A percentile compares a stretch with the other conserved stretches of the same genome.
phyloP scores from a whole-genome alignment of 2,888 invertebrate species.

The Lutraria lutraria region DNA sequence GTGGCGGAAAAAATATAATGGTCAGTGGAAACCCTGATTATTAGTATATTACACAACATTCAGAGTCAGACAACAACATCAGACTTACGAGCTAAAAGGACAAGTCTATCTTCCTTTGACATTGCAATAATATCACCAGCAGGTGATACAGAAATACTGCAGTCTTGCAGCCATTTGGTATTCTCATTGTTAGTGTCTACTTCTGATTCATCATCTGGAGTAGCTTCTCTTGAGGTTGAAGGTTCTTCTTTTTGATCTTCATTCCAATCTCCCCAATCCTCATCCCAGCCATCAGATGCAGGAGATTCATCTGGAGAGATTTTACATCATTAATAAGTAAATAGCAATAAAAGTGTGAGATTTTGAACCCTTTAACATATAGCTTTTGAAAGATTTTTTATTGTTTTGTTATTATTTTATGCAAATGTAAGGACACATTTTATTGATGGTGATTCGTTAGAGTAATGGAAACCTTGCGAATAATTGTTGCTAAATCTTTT shows the following conservation, averaged over 20 bases:
- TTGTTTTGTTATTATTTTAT: no score
- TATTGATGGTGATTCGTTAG: no score
- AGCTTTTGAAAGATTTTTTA: background rate
- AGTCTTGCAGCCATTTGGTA: slow-evolving; percentile 90
- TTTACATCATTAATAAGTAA: background rate
- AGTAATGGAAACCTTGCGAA: no score
- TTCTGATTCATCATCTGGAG: slow-evolving; percentile 53
- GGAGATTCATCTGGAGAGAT: slow-evolving; percentile 30
- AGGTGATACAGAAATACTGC: slow-evolving; percentile 90
- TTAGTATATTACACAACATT: background rate
- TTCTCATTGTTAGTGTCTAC: slow-evolving; percentile 70
- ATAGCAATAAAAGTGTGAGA: no score
- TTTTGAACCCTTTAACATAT: background rate
- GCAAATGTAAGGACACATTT: no score
- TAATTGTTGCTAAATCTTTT: no score
- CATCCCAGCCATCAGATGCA: slow-evolving; percentile 78
- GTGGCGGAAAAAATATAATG: no score
- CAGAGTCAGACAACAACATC: background rate
- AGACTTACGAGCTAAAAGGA: slow-evolving; percentile 88
- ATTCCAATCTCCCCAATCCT: slow-evolving; percentile 84
- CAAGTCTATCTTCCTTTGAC: slow-evolving; percentile 90
- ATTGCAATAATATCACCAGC: slow-evolving; percentile 91
- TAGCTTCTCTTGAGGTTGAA: slow-evolving; percentile 60
- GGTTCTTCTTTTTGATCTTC: slow-evolving; percentile 75
- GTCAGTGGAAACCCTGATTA: no score